A percentile compares a stretch with the other conserved stretches of the same genome.
Evolutionary conservation across 2,888 invertebrate genomes (phyloP).

Genomic region (Metallyticus violacea): DNA sequence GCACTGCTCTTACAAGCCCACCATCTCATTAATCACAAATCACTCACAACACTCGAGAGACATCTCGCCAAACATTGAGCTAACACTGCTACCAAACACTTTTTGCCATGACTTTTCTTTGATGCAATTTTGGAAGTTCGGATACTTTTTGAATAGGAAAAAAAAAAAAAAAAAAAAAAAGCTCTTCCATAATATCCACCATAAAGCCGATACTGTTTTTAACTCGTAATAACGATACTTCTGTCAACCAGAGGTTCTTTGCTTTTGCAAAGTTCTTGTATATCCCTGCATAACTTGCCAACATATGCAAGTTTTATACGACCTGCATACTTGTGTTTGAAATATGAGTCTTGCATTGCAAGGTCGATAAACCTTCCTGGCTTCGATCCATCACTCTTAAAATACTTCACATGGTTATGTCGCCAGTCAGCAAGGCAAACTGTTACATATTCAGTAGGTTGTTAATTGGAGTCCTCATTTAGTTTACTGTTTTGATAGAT

Average conservation of each 20-base stretch:
- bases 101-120: no score
- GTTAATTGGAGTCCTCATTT: background rate
- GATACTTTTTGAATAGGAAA: no score
- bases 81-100: no score
- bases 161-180: no score
- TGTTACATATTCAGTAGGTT: background rate
- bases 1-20: no score
- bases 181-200: no score
- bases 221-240: no score
- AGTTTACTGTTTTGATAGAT: background rate
- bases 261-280: background rate
- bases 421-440: background rate
- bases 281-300: background rate
- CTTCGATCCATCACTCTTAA: background rate
- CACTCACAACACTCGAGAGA: no score
- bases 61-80: no score
- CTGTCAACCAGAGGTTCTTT: background rate
- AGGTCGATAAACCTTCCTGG: background rate
- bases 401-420: background rate
- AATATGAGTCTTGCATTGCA: background rate
- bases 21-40: no score
- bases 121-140: no score
- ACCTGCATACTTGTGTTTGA: background rate
- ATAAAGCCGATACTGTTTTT: no score
- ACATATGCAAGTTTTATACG: background rate